Evolutionary conservation across 2,797 vertebrate genomes (phyloP).

Genomic region (Gobio occitaniae): DNA sequence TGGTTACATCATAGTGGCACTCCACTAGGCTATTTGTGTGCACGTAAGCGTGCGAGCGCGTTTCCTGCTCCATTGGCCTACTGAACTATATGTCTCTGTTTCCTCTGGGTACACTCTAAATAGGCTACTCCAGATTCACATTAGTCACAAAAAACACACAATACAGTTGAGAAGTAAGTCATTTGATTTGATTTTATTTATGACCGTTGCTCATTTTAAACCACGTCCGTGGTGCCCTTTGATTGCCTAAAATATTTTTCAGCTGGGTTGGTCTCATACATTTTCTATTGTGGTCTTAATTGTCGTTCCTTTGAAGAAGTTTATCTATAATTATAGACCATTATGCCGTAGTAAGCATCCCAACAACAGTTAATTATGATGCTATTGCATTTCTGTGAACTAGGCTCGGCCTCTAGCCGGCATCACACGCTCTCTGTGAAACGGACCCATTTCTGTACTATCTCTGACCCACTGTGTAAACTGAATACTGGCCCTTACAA

Average conservation of each 20-base stretch:
- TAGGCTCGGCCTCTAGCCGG: background rate
- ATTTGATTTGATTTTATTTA: constrained; percentile 7
- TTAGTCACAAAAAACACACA: background rate
- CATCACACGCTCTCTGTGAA: background rate
- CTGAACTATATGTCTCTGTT: constrained; percentile 77
- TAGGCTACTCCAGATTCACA: background rate
- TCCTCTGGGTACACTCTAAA: constrained; percentile 61
- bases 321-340: constrained; percentile 33
- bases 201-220: background rate
- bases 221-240: constrained; percentile 9
- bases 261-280: constrained; percentile 9
- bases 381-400: constrained; percentile 11
- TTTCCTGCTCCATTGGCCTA: constrained; percentile 75
- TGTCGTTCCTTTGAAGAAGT: constrained; percentile 31
- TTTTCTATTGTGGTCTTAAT: constrained; percentile 28
- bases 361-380: constrained; percentile 17
- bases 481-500: background rate
- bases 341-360: constrained; percentile 24
- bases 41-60: constrained; percentile 56
- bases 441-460: background rate
- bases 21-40: constrained; percentile 39
- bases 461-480: background rate
- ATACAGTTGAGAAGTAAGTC: background rate
- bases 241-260: constrained; percentile 27
- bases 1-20: constrained; percentile 46